phyloP scores from a whole-genome alignment of 2,888 invertebrate species.

The Meiosimyza platycephala region DNA sequence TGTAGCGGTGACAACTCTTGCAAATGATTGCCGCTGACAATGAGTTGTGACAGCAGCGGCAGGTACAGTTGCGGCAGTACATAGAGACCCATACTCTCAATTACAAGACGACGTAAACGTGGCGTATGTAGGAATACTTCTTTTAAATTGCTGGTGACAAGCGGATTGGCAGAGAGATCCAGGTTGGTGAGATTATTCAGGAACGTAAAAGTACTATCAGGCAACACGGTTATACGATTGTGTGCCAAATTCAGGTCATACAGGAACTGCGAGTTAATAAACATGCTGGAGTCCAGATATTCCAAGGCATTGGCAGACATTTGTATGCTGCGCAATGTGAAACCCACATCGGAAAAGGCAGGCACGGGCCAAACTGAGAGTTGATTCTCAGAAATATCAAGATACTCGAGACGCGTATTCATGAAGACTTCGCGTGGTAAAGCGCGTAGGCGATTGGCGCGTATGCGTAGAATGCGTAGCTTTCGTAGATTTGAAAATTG shows the following conservation, averaged over 20 bases:
- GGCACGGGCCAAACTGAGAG: conserved; percentile 83
- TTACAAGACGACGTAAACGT: conserved; percentile 80
- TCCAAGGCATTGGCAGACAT: conserved; percentile 84
- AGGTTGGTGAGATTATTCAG: conserved; percentile 81
- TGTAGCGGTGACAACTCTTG: conserved; percentile 78
- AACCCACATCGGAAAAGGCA: conserved; percentile 82
- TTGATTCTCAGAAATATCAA: conserved; percentile 83
- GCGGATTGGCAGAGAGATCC: conserved; percentile 82
- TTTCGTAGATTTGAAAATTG: conserved; percentile 83
- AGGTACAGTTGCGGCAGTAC: conserved; percentile 82
- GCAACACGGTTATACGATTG: conserved; percentile 85
- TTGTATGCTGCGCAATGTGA: conserved; percentile 82
- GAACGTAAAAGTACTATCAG: conserved; percentile 89
- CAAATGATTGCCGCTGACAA: conserved; percentile 83
- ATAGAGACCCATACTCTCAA: conserved; percentile 82
- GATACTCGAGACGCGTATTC: conserved; percentile 81
- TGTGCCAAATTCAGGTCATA: conserved; percentile 81
- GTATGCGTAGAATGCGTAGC: conserved; percentile 78
- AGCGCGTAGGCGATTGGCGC: conserved; percentile 78
- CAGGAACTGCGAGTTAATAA: conserved; percentile 83
- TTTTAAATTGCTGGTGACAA: conserved; percentile 86
- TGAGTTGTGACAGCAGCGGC: conserved; percentile 81
- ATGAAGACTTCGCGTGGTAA: conserved; percentile 83
- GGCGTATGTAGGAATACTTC: conserved; percentile 89
- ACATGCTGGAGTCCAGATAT: conserved; percentile 88